These are phyloP conservation scores for Ferdinandea cuprea DNA, from an alignment of 2,888 invertebrate species.

Conservation along the genomic window DNA sequence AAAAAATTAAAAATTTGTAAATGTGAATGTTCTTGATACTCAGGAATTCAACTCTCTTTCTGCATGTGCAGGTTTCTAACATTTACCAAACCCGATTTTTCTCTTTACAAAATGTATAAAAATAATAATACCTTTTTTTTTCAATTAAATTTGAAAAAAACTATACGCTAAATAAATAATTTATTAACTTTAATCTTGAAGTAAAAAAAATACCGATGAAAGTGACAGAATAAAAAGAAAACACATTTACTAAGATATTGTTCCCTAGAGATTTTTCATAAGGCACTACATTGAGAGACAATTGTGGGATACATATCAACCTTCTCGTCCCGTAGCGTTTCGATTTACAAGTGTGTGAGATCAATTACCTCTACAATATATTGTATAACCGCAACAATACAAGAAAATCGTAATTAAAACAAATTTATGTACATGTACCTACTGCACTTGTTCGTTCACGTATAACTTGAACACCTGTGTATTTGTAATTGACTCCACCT, in stretches of 20 bases:
- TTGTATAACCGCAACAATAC: conserved; percentile 51
- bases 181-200: not conserved
- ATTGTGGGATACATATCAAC: conserved; percentile 5
- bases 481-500: conserved; percentile 31
- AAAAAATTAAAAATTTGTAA: too few relatives aligned
- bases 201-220: conserved; percentile 1
- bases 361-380: conserved; percentile 10
- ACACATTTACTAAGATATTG: not conserved
- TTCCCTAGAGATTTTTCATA: conserved; percentile 2
- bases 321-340: too few relatives aligned
- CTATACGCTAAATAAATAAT: not conserved
- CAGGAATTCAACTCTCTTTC: too few relatives aligned
- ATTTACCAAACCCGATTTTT: too few relatives aligned
- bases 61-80: too few relatives aligned
- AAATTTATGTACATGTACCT: not conserved
- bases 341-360: too few relatives aligned
- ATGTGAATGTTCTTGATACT: too few relatives aligned
- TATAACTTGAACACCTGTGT: conserved; percentile 27
- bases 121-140: too few relatives aligned
- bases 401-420: conserved; percentile 64
- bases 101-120: too few relatives aligned
- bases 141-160: not conserved
- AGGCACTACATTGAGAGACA: not conserved
- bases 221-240: conserved; percentile 11
- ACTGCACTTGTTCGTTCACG: conserved; percentile 24